Conservation (phyloP, 2,113 vertebrate species). For the Laticauda colubrina region DNA sequence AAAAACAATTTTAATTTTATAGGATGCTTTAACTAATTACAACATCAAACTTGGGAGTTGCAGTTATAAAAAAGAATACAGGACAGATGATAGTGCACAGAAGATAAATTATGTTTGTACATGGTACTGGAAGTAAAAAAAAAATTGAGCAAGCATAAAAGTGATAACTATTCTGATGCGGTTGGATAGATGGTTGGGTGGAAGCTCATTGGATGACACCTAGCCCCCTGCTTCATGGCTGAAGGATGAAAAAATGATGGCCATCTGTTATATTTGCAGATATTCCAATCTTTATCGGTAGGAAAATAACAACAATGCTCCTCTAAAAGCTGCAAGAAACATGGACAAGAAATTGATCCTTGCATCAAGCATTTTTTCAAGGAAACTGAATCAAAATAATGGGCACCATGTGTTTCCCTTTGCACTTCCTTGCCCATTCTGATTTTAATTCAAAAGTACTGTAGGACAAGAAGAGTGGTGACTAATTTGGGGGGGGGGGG, state of each 20-base stretch:
- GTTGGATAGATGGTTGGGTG: not conserved
- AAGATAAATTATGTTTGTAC: slow-evolving; percentile 42
- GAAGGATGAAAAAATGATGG: slow-evolving; percentile 42
- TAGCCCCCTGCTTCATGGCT: slow-evolving; percentile 48
- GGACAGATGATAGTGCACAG: slow-evolving; percentile 3
- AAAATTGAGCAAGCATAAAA: slow-evolving; percentile 41
- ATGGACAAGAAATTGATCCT: slow-evolving; percentile 37
- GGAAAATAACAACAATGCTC: slow-evolving; percentile 27
- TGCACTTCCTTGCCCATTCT: slow-evolving; percentile 35
- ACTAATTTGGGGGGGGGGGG: slow-evolving; percentile 48
- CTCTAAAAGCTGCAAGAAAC: slow-evolving; percentile 40
- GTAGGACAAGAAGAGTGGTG: slow-evolving; percentile 44
- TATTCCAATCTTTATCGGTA: slow-evolving; percentile 9
- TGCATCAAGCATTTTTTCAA: slow-evolving; percentile 48
- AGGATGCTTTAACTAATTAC: slow-evolving; percentile 55
- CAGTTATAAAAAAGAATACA: slow-evolving; percentile 35
- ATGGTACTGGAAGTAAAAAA: slow-evolving; percentile 24
- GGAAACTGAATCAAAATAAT: slow-evolving; percentile 15
- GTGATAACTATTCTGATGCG: slow-evolving; percentile 32
- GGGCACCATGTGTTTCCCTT: slow-evolving; percentile 44
- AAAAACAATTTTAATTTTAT: slow-evolving; percentile 57
- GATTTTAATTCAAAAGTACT: slow-evolving; percentile 53
- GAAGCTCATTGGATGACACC: slow-evolving; percentile 36
- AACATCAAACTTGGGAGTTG: slow-evolving; percentile 37
- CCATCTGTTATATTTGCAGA: slow-evolving; percentile 53